Evolutionary conservation across 2,888 invertebrate genomes (phyloP), one percentile per base, ranked within the genome.

Genomic region (Diachrysia chrysitis): DNA sequence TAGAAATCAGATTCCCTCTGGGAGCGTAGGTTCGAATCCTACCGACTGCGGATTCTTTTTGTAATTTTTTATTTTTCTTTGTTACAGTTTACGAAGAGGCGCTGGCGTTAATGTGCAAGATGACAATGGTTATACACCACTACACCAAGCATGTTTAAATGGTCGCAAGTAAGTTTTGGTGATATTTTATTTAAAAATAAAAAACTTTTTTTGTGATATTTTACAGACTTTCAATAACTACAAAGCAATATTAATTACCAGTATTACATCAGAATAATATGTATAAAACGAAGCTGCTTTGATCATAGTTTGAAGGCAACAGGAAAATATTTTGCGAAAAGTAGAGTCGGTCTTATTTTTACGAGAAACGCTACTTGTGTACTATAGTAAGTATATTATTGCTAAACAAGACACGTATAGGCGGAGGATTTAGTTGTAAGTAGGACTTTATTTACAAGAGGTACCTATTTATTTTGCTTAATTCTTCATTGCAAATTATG

Each of bases 21-120:
- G 97, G 97, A 97, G 97, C 97, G 97, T 97, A 97, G 97, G 97
- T 97, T 97, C 97, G 97, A 97, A 97, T 97, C 97, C 97, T 97
- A 97, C 97, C 97, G 97, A 96, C 97, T 97, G 97, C 97, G 97
- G 87, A 89, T 5, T 57, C 68, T 69, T 85, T 88, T 87, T 84
- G 81, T 70, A 71, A 29, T 32, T 53, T 73, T 69, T 68, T 46
- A 37, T 75, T 81, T 84, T 76, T 73, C 70, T 83, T 91, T 92
- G 87, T 93, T 92, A n/a, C 95, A 98, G 98, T 94, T 96, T 98
- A 89, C 96, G 98, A 73, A 96, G 98, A 88, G 98, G 98, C 68
- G 98, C 98, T 60, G 98, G 98, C 79, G 98, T 98, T 66, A 99
- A 99, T 93, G 98, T 98, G 62, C 98, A 98, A 95, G 99, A 99